Evolutionary conservation across 2,888 invertebrate genomes (phyloP), one percentile per base, ranked within the genome.

Genomic region (Serrognathus titanus): DNA sequence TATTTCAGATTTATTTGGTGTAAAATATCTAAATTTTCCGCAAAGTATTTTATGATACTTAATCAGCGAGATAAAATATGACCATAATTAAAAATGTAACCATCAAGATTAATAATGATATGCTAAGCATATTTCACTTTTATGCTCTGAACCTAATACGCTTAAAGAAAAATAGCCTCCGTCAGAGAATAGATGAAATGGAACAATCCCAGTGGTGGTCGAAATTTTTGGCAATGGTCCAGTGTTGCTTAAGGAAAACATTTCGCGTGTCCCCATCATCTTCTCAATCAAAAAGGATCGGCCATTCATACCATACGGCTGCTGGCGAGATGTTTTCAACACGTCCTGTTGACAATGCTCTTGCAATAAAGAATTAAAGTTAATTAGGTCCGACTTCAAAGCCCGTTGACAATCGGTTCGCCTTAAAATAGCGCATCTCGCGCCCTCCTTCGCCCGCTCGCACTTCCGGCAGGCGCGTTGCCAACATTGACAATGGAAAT

Each of bases 401-500:
- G 72, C 69, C 67, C 67, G 72, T 70, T 71, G 73, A 74, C 73
- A 74, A 74, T 73, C 72, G 60, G 60, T 67, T 66, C 60, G 61
- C 66, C 69, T 68, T 57, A 68, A 72, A 73, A 72, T 72, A 71
- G 72, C 66, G 63, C 62, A 50, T 43, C 45, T 49, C 55, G 54
- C 36, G 41, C 37, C 49, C 46, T 46, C 52, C 52, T 50, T 36
- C 13, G 50, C 41, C 47, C 36, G 43, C 24, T 43, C 41, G 58
- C 61, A 68, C 71, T 74, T 75, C 74, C 74, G 72, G 73, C 69
- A 71, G 75, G 75, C 75, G 66, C 70, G 62, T 63, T 75, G 76
- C 76, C 76, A 77, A 74, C 72, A 71, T 67, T 72, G 74, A 76
- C 76, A 76, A 77, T 76, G 75, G 75, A 74, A 68, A 75, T 75